Conservation (phyloP, 2,113 vertebrate species). For the Cisticola juncidis region DNA sequence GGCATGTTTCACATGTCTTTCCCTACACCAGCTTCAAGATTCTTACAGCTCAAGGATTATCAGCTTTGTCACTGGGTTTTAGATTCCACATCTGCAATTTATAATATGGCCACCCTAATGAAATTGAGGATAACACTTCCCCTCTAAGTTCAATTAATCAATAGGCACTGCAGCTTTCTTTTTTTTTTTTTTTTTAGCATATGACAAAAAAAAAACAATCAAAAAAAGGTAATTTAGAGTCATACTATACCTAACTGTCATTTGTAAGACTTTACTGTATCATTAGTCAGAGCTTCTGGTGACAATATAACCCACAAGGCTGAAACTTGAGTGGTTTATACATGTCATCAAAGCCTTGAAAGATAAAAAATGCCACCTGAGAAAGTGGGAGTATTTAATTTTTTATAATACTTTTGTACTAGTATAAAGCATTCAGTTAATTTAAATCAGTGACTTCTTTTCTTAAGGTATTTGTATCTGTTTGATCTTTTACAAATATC, state of each 20-base stretch:
- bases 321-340: conserved; percentile 51
- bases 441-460: conserved; percentile 21
- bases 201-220: neutral
- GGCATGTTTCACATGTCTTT: neutral
- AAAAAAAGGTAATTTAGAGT: conserved; percentile 1
- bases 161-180: neutral
- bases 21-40: neutral
- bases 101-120: neutral
- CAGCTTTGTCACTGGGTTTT: neutral
- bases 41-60: conserved; percentile 15
- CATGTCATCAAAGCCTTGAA: conserved; percentile 21
- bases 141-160: neutral
- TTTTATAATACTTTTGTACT: conserved; percentile 42
- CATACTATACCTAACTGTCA: conserved; percentile 11
- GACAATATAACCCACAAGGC: conserved; percentile 48
- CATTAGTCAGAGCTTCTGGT: conserved; percentile 59
- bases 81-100: conserved; percentile 8
- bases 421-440: conserved; percentile 40
- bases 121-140: neutral
- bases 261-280: conserved; percentile 26
- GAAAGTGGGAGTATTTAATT: conserved; percentile 35
- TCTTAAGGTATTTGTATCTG: conserved; percentile 21
- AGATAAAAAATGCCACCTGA: conserved; percentile 51
- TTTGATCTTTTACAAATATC: conserved; percentile 18
- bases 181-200: neutral